Evolutionary conservation across 2,888 invertebrate genomes (phyloP), one percentile per base, ranked within the genome.

Genomic region (Drepana falcataria): DNA sequence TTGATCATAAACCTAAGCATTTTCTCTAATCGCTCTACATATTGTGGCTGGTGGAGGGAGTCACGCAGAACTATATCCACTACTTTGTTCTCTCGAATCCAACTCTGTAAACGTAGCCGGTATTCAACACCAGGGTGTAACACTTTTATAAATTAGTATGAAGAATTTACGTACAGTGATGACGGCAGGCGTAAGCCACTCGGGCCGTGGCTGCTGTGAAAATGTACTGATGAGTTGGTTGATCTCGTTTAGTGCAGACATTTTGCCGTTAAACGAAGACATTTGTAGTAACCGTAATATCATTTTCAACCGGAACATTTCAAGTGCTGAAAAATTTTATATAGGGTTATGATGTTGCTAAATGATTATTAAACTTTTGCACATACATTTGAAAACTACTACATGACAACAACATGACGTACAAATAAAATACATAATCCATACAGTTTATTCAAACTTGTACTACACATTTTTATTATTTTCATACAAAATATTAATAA

Each of bases 201-300:
- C 97, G 68, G 95, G 95, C 77, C 98, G 97, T 4, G 97, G 95
- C 86, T 97, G 97, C 81, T 97, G 97, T 55, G 96, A 95, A 58
- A 98, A 97, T 72, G 96, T 95, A 57, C 96, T 95, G 64, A 97
- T 96, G 52, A 99, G 96, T 92, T 99, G 98, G 88, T 99, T 99
- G 57, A 99, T 97, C 93, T 99, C 99, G 85, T 99, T 98, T 62
- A 99, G 91, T 35, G 99, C 99, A 76, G 98, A 98, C 99, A 99
- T 99, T 93, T 99, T 99, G 47, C 99, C 98, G 90, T 98, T 99
- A 82, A 99, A 99, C 54, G 98, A 98, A 35, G 98, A 98, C 83
- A 98, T 98, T 93, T 98, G 97, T 64, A 99, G 90, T 73, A 97
- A 94, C 79, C 97, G 86, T 68, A 99, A 92, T 75, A 99, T 98